Percentiles rank a stretch among this genome's conserved stretches.
Evolutionary conservation across 2,888 invertebrate species (phyloP).

Genomic region (Amaurobius ferox): DNA sequence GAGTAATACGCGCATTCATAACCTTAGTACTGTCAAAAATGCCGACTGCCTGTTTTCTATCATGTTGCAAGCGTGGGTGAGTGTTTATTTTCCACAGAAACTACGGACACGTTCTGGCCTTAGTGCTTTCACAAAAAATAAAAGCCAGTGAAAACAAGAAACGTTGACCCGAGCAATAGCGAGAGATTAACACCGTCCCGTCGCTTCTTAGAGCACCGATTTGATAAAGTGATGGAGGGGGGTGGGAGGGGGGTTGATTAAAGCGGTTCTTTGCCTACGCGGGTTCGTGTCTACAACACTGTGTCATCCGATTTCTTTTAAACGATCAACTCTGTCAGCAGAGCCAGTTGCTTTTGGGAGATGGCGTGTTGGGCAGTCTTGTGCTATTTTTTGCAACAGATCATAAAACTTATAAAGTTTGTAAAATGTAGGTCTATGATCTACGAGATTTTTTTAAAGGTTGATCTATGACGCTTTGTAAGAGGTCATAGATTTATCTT

Average conservation of each 20-base stretch:
- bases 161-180: background rate
- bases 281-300: background rate
- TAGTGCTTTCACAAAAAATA: background rate
- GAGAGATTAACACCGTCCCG: slow-evolving; percentile 10
- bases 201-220: slow-evolving; percentile 9
- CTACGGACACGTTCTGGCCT: background rate
- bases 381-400: too few species aligned
- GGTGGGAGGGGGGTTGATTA: background rate
- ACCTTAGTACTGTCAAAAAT: background rate
- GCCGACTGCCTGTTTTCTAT: background rate
- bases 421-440: too few species aligned
- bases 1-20: too few species aligned
- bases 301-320: slow-evolving; percentile 7
- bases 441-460: too few species aligned
- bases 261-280: slow-evolving; percentile 10
- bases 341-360: slow-evolving; percentile 10
- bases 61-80: background rate
- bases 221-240: slow-evolving; percentile 18
- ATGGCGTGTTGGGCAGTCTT: background rate
- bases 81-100: background rate
- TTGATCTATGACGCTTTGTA: too few species aligned
- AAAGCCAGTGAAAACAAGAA: background rate
- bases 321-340: slow-evolving; percentile 14
- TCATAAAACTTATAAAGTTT: too few species aligned
- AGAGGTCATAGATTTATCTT: too few species aligned